Base-by-base conservation (phyloP, 2,888 invertebrate species). In the Creontiades dilutus region DNA sequence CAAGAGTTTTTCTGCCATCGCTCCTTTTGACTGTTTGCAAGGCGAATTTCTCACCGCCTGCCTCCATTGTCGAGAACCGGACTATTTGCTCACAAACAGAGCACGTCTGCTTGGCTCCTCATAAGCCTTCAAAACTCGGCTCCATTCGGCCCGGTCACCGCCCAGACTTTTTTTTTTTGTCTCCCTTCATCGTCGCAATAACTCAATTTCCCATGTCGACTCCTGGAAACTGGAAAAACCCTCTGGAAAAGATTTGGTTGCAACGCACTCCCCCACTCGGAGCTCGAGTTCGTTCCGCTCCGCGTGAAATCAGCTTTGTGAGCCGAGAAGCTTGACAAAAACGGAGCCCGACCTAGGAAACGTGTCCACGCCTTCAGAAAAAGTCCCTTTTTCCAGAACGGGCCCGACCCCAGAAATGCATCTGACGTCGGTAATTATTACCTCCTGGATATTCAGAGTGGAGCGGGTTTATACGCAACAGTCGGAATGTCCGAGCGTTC, bases 321-420 rank as follows among this genome's bases (percentile, higher is more conserved):
- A 61, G 61, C n/a, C n/a, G 61, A 61, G 61, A 52, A 19, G 61
- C 61, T 61, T 61, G 61, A 61, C n/a, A 61, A n/a, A 52, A 61
- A 11, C 1, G 12, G 12, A 12, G 57, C 16, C 16, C n/a, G 9
- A n/a, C n/a, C 19, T n/a, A 19, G n/a, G 61, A 61, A 61, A 61
- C 9, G 61, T 61, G 19, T 61, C 16, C 37, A 37, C 37, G 2
- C 37, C 3, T 4, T n/a, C n/a, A 37, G 37, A 37, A 37, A 37
- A 37, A 37, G 37, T 37, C 7, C 37, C n/a, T n/a, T 37, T 37
- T 37, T 37, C 37, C 37, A 37, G 7, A 37, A 2, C 37, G 37
- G 37, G 37, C 37, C n/a, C n/a, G n/a, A 7, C 3, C 37, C 37
- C 3, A 37, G 37, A 7, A 37, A 37, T 37, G 37, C 37, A 37